Percentiles rank a stretch among this genome's conserved stretches.
phyloP scores from a whole-genome alignment of 2,888 invertebrate genomes.

The Zhuqinia jingwanae region DNA sequence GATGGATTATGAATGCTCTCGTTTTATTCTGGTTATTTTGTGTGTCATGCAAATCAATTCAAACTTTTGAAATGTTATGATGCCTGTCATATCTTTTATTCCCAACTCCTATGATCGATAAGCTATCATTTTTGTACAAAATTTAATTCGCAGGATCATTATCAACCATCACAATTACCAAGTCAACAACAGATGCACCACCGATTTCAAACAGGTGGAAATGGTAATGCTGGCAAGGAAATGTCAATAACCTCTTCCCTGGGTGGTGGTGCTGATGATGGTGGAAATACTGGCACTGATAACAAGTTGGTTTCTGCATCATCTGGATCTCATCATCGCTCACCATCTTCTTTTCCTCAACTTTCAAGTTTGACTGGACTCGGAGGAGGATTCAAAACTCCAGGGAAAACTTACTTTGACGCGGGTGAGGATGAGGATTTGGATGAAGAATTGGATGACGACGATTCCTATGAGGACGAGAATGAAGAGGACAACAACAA shows the following conservation, averaged over 20 bases:
- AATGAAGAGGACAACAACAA: constrained; percentile 63
- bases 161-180: neutral
- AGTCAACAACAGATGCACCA: neutral
- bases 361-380: constrained; percentile 29
- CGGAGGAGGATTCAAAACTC: constrained; percentile 22
- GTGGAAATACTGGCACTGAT: neutral
- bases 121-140: neutral
- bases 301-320: neutral
- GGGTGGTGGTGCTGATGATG: neutral
- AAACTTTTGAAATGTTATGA: constrained; percentile 1
- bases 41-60: neutral
- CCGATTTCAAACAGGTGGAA: neutral
- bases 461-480: constrained; percentile 73
- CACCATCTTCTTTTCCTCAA: constrained; percentile 13
- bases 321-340: constrained; percentile 29
- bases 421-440: constrained; percentile 56
- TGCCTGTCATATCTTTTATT: neutral
- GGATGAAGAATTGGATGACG: constrained; percentile 65
- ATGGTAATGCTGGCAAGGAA: neutral
- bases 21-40: neutral
- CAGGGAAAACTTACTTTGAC: constrained; percentile 49
- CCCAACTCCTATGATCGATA: neutral
- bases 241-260: neutral
- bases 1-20: neutral
- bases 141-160: constrained; percentile 32